Percentiles rank a stretch among this genome's conserved stretches.
Evolutionary conservation across 2,888 invertebrate species (phyloP).

Genomic region (Hyles lineata): DNA sequence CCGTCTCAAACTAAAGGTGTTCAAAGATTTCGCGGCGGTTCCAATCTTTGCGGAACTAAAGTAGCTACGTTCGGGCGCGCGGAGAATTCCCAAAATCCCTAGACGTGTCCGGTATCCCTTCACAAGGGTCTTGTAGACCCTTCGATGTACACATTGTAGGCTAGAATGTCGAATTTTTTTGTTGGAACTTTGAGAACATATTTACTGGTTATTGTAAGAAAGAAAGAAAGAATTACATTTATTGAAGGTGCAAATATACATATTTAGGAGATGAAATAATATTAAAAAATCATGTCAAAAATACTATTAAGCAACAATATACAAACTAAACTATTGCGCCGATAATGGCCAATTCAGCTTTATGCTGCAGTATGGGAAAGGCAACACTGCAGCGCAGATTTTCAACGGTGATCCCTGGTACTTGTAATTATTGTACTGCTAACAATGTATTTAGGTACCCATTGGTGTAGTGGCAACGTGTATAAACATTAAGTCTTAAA

Average conservation of each 20-base stretch:
- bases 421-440: background rate
- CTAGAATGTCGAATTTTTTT: background rate
- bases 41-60: slow-evolving; percentile 57
- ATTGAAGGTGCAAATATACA: too few species aligned
- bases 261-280: too few species aligned
- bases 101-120: slow-evolving; percentile 60
- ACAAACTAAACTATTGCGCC: too few species aligned
- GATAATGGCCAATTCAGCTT: too few species aligned
- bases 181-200: background rate
- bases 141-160: slow-evolving; percentile 53
- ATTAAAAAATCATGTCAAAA: too few species aligned
- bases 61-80: slow-evolving; percentile 56
- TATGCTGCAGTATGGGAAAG: too few species aligned
- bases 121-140: slow-evolving; percentile 54
- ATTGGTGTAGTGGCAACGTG: too few species aligned
- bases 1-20: slow-evolving; percentile 24
- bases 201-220: background rate
- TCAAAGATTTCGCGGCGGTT: slow-evolving; percentile 52
- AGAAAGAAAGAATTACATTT: too few species aligned
- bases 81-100: slow-evolving; percentile 67
- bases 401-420: too few species aligned
- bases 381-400: too few species aligned
- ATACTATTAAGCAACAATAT: too few species aligned
- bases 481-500: too few species aligned
- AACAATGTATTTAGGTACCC: background rate